phyloP scores from a whole-genome alignment of 1,140 invertebrate genomes.

The Drosophila takahashii region DNA sequence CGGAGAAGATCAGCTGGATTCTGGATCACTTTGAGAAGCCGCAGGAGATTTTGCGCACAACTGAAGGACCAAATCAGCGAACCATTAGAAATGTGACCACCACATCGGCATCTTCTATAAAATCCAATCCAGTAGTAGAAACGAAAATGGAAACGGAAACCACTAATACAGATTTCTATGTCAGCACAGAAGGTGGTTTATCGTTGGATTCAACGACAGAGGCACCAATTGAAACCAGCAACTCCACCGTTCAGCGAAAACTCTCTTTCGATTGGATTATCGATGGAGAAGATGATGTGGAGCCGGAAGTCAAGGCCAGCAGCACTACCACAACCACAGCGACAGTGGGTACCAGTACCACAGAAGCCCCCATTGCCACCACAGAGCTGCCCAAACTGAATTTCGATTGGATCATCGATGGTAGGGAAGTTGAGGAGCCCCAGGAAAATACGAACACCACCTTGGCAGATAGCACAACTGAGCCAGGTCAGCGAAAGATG shows the following conservation, averaged over 20 bases:
- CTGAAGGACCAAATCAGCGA: conserved; percentile 20
- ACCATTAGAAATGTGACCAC: conserved; percentile 8
- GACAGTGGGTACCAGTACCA: neutral
- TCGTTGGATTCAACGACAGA: conserved; percentile 3
- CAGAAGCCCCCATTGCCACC: neutral
- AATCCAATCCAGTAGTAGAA: neutral
- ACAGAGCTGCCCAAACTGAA: neutral
- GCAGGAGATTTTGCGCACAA: conserved; percentile 63
- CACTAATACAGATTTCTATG: neutral
- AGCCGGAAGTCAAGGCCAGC: neutral
- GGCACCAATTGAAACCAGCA: neutral
- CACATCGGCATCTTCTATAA: neutral
- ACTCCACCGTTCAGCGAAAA: conserved; percentile 20
- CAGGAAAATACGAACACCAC: neutral
- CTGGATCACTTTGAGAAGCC: conserved; percentile 65
- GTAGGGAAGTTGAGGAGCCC: neutral
- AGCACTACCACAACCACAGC: neutral
- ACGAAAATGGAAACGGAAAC: conserved; percentile 5
- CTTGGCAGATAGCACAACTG: conserved; percentile 7
- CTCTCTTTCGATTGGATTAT: conserved; percentile 51
- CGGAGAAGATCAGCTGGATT: conserved; percentile 59
- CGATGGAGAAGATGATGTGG: conserved; percentile 32
- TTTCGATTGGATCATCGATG: conserved; percentile 10
- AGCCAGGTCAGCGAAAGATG: conserved; percentile 29
- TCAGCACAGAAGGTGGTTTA: neutral